Evolutionary conservation across 2,797 vertebrate genomes (phyloP).

Genomic region (Oryzias dopingdopingensis): DNA sequence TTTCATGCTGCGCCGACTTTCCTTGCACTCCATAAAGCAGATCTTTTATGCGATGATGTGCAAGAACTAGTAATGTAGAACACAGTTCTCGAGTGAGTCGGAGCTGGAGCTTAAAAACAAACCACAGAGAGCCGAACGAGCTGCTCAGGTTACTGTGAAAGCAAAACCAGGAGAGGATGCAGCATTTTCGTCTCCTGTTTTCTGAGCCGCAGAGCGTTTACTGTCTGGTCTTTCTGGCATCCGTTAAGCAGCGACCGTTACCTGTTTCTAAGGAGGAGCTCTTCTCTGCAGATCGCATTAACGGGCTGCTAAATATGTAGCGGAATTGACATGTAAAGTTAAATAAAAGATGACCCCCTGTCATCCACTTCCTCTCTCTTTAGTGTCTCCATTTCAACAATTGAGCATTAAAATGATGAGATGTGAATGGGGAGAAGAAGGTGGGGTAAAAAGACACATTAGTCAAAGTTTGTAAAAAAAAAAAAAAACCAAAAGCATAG

Average conservation of each 20-base stretch:
- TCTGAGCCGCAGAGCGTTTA: slow-evolving; percentile 37
- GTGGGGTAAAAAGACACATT: too few relatives aligned
- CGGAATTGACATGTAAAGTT: slow-evolving; percentile 16
- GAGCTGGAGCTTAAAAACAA: slow-evolving; percentile 26
- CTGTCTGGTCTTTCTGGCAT: slow-evolving; percentile 31
- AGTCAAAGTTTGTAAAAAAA: too few relatives aligned
- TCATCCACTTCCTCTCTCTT: slow-evolving; percentile 20
- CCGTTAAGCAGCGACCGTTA: slow-evolving; percentile 35
- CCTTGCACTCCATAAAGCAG: slow-evolving; percentile 12
- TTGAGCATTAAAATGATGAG: slow-evolving; percentile 40
- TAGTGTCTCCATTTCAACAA: slow-evolving; percentile 13
- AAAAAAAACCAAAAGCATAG: too few relatives aligned
- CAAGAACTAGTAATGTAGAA: slow-evolving; percentile 3
- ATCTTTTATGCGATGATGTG: slow-evolving; percentile 20
- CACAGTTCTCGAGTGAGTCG: slow-evolving; percentile 16
- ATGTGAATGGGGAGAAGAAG: slow-evolving; percentile 2
- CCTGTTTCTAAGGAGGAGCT: slow-evolving; percentile 35
- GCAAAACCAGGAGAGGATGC: slow-evolving; percentile 44
- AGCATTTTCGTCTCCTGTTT: slow-evolving; percentile 34
- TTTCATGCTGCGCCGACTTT: slow-evolving; percentile 25
- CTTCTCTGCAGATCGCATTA: slow-evolving; percentile 28
- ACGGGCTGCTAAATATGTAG: slow-evolving; percentile 48
- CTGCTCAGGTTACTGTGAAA: slow-evolving; percentile 53
- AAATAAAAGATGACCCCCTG: slow-evolving; percentile 27
- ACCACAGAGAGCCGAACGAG: not conserved